These are phyloP conservation scores for Subanguina moxae DNA, from an alignment of 1,140 invertebrate genomes.

Conservation along the genomic window DNA sequence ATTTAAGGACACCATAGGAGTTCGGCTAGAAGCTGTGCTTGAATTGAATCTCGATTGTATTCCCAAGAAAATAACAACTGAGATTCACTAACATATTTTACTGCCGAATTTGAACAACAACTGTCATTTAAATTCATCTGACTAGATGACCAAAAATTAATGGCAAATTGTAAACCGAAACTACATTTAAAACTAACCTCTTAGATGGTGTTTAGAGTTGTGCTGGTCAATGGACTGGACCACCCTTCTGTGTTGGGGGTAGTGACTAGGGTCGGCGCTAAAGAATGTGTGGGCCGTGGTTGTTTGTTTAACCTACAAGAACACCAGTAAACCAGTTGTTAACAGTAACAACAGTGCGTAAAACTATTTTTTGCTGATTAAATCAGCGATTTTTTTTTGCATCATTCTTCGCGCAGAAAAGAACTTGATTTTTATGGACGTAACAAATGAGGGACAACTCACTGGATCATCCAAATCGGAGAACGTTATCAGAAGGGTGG, in stretches of 20 bases:
- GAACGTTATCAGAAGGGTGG: conserved; percentile 49
- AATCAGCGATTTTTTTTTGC: background rate
- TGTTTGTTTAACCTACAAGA: conserved; percentile 43
- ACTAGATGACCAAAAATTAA: too few species aligned
- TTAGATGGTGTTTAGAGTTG: background rate
- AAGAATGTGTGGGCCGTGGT: conserved; percentile 47
- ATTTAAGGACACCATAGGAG: too few species aligned
- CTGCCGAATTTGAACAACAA: too few species aligned
- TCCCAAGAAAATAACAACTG: too few species aligned
- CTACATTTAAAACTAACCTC: background rate
- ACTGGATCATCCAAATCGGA: conserved; percentile 38
- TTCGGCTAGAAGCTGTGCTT: too few species aligned
- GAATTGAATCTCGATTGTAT: too few species aligned
- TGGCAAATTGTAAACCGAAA: too few species aligned
- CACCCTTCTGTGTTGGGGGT: conserved; percentile 41
- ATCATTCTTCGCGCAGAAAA: background rate
- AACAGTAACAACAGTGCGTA: too few species aligned
- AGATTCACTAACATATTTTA: too few species aligned
- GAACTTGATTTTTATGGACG: background rate
- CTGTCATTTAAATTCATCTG: too few species aligned
- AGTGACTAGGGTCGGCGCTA: conserved; percentile 45
- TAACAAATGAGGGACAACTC: background rate
- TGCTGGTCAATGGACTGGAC: conserved; percentile 26
- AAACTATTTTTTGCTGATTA: background rate
- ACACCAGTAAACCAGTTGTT: background rate